Percentiles rank a stretch among this genome's conserved stretches.
Conservation (phyloP, 2,888 invertebrate genomes). For the Arrhopalites spinosus region DNA sequence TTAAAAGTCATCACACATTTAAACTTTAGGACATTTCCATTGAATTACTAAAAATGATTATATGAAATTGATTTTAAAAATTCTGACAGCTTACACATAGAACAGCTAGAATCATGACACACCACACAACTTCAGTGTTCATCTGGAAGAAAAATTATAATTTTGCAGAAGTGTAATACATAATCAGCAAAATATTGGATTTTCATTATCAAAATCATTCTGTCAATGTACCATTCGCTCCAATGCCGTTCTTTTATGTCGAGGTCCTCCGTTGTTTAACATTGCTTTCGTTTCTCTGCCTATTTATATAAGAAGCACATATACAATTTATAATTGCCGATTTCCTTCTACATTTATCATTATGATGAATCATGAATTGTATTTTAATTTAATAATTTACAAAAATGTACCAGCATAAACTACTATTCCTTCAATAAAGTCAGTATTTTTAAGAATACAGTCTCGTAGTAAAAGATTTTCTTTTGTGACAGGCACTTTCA, state of each 20-base stretch:
- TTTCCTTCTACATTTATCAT: no score
- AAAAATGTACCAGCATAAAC: conserved; percentile 78
- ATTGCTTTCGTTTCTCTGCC: conserved; percentile 97
- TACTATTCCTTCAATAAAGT: conserved; percentile 95
- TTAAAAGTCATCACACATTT: no score
- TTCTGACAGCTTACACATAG: conserved; percentile 74
- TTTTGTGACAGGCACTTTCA: conserved; percentile 79
- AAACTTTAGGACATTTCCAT: no score
- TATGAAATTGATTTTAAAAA: no score
- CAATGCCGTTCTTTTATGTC: conserved; percentile 88
- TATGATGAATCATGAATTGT: no score
- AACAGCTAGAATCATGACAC: conserved; percentile 86
- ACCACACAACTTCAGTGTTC: conserved; percentile 96
- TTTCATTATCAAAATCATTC: no score
- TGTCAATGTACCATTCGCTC: conserved; percentile 70
- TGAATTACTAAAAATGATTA: no score
- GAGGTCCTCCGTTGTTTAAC: conserved; percentile 94
- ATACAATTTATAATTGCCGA: not conserved
- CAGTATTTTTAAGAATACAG: conserved; percentile 94
- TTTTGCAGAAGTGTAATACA: no score
- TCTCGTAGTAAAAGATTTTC: conserved; percentile 91
- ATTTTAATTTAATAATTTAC: no score
- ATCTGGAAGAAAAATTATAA: conserved; percentile 62
- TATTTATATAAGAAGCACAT: conserved; percentile 53
- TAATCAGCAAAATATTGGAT: no score